A percentile compares a stretch with the other conserved stretches of the same genome.
Conservation (phyloP, 2,113 vertebrate genomes). For the Ailurus styani region DNA sequence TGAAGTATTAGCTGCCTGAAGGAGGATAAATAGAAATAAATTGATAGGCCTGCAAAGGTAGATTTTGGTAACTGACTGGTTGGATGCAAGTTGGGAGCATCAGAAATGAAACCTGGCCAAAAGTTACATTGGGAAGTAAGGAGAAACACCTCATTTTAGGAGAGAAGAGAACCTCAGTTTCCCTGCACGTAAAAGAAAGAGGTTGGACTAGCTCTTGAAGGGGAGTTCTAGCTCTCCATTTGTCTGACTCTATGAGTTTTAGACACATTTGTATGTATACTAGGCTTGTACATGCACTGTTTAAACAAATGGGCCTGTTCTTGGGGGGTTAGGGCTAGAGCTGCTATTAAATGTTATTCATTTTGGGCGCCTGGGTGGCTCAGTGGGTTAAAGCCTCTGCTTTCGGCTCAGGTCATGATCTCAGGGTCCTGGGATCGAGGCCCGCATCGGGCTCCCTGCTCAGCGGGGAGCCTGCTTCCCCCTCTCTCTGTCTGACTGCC, state of each 20-base stretch:
- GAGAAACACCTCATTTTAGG: neutral
- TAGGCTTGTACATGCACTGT: neutral
- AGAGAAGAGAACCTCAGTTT: neutral
- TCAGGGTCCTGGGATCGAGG: too few species aligned
- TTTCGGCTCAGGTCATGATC: too few species aligned
- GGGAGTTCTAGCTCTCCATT: neutral
- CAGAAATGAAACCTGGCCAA: neutral
- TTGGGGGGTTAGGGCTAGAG: neutral
- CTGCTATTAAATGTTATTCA: neutral
- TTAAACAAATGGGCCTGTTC: neutral
- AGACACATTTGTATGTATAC: neutral
- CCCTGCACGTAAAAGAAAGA: neutral
- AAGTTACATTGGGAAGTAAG: neutral
- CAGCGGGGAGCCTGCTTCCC: too few species aligned
- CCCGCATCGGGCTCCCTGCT: too few species aligned
- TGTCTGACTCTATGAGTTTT: neutral
- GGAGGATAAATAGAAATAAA: neutral
- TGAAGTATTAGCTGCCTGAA: neutral
- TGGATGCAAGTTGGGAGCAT: neutral
- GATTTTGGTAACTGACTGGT: neutral
- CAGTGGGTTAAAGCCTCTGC: too few species aligned
- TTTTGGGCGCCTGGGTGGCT: too few species aligned
- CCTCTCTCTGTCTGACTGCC: too few species aligned
- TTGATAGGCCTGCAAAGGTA: neutral
- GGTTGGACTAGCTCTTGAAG: neutral